Percentiles rank a stretch among this genome's conserved stretches.
Conservation (phyloP, 1,140 invertebrate genomes). For the Drosophila tani region DNA sequence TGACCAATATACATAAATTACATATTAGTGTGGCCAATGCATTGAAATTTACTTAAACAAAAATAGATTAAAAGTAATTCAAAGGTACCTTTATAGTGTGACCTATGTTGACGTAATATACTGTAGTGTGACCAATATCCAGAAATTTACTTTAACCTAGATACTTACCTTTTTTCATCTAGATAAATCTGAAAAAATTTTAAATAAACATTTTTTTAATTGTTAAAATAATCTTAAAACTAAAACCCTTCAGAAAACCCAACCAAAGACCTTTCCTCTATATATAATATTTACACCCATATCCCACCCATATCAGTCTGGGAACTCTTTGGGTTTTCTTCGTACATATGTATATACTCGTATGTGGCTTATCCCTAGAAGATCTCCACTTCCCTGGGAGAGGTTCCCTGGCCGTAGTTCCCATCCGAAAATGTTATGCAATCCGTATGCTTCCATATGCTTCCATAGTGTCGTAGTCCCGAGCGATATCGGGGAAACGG, state of each 20-base stretch:
- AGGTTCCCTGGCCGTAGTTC: slow-evolving; percentile 13
- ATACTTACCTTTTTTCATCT: too few relatives aligned
- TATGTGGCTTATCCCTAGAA: not conserved
- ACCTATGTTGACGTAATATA: too few relatives aligned
- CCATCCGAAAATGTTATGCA: slow-evolving; percentile 29
- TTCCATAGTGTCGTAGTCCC: not conserved
- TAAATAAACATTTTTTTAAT: not conserved
- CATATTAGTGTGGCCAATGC: not conserved
- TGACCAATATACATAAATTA: too few relatives aligned
- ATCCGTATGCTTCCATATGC: slow-evolving; percentile 1
- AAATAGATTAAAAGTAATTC: not conserved
- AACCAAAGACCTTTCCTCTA: not conserved
- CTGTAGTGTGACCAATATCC: not conserved
- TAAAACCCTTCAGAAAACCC: not conserved
- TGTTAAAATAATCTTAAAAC: not conserved
- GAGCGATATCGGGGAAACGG: not conserved
- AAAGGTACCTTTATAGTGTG: not conserved
- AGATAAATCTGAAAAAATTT: too few relatives aligned
- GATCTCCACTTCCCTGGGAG: slow-evolving; percentile 26
- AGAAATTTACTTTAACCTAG: too few relatives aligned
- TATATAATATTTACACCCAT: not conserved
- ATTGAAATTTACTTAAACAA: not conserved
- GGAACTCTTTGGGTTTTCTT: slow-evolving; percentile 3
- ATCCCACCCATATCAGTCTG: slow-evolving; percentile 19
- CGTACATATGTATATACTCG: too few relatives aligned